phyloP scores from a whole-genome alignment of 1,140 invertebrate species.

The Glomeris maerens region DNA sequence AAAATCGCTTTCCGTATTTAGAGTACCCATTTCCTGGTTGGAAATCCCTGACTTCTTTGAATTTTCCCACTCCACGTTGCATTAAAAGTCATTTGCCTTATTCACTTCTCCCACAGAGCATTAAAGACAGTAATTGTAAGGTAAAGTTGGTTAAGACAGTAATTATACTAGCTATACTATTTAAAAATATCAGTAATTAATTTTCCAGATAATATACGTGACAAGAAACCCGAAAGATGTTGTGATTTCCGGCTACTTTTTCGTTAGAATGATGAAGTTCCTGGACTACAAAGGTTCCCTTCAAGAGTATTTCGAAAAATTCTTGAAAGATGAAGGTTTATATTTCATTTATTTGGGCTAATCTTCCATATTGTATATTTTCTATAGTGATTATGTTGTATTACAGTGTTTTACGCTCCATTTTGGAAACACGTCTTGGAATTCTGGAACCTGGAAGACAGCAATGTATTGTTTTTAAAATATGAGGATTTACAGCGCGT shows the following conservation, averaged over 20 bases:
- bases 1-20: slow-evolving; percentile 36
- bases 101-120: slow-evolving; percentile 28
- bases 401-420: slow-evolving; percentile 35
- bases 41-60: slow-evolving; percentile 23
- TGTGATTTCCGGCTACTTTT: slow-evolving; percentile 36
- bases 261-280: slow-evolving; percentile 28
- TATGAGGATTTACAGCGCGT: slow-evolving; percentile 38
- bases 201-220: slow-evolving; percentile 36
- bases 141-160: slow-evolving; percentile 23
- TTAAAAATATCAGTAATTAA: neutral
- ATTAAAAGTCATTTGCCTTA: slow-evolving; percentile 37
- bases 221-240: slow-evolving; percentile 38
- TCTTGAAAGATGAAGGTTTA: slow-evolving; percentile 54
- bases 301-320: slow-evolving; percentile 57
- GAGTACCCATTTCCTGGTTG: slow-evolving; percentile 35
- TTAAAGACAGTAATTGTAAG: slow-evolving; percentile 37
- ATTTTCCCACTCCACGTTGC: slow-evolving; percentile 27
- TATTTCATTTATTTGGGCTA: neutral
- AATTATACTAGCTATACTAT: neutral
- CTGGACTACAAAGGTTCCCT: slow-evolving; percentile 53
- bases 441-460: slow-evolving; percentile 29
- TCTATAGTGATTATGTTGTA: slow-evolving; percentile 8
- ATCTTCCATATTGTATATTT: slow-evolving; percentile 3
- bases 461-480: slow-evolving; percentile 32
- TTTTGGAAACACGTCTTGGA: slow-evolving; percentile 39